These are phyloP conservation scores for Numenius arquata DNA, from an alignment of 2,113 vertebrate genomes.

Conservation along the genomic window DNA sequence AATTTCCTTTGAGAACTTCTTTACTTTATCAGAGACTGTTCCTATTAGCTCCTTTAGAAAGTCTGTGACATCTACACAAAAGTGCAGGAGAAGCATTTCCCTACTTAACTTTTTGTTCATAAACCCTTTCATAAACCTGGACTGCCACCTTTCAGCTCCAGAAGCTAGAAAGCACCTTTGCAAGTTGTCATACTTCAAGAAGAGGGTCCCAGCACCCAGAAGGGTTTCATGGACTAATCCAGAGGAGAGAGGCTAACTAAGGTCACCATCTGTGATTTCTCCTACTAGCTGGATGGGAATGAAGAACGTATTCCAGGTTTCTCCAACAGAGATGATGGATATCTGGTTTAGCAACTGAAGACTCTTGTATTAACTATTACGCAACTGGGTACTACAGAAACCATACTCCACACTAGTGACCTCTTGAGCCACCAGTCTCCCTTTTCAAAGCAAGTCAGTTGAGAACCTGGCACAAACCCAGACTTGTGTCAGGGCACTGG, in stretches of 20 bases:
- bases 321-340: not conserved
- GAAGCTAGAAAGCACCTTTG: not conserved
- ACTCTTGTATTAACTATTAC: not conserved
- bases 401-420: not conserved
- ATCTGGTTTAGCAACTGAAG: not conserved
- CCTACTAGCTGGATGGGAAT: not conserved
- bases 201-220: not conserved
- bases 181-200: not conserved
- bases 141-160: not conserved
- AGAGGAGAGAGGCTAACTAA: not conserved
- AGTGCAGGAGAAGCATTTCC: not conserved
- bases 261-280: not conserved
- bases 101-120: not conserved
- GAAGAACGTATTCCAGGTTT: not conserved
- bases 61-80: not conserved
- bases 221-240: not conserved
- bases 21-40: not conserved
- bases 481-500: rapidly evolving
- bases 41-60: not conserved
- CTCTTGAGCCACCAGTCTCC: not conserved
- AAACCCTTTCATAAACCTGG: not conserved
- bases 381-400: not conserved
- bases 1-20: not conserved
- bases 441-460: not conserved
- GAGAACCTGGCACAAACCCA: not conserved